Base-by-base conservation (phyloP, 2,113 vertebrate genomes). In the Psilopsiagon aurifrons region DNA sequence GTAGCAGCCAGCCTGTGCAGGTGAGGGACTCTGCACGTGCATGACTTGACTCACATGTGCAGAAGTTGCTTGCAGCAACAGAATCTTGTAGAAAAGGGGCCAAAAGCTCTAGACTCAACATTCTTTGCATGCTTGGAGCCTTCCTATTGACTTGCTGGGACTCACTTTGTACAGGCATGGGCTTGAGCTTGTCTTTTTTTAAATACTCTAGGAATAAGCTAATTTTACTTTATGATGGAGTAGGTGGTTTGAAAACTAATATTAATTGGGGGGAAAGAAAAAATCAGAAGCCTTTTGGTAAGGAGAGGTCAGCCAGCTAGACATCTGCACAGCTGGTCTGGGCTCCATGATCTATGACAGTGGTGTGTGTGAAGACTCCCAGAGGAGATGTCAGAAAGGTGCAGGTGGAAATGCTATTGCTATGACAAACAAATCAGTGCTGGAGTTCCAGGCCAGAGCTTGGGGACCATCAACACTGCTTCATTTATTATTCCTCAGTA, bases 351-450 rank as follows among this genome's bases (percentile, higher is more conserved):
- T 82, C 55, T 92, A 8, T 13, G 35, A 9, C 39, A 60, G 82
- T 12, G 35, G 22, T 52, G 78, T 12, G 73, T 7, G 73, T 31
- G 28, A 63, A 75, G 67, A 11, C 44, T 93, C 96, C 92, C 67
- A 0, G 59, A 46, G 83, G 92, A 79, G 64, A 20, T 3, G 20
- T 94, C 80, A 31, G 76, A 86, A 79, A 91, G 92, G 83, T 92
- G 95, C 96, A 95, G 94, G 95, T 96, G 95, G 95, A 83, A 92
- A 92, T 93, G 90, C 80, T 95, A 88, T 90, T 94, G 86, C 90
- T 54, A 62, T 84, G 94, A 84, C 86, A 94, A 84, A 69, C 73
- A 57, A 41, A 27, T 17, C 62, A 39, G 80, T 9, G 74, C 94
- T 83, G 94, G 52, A 55, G 63, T 22, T 63, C 62, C 62, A 57